Percentiles rank a stretch among this genome's conserved stretches.
Evolutionary conservation across 2,113 vertebrate species (phyloP).

Genomic region (Microcebus murinus): DNA sequence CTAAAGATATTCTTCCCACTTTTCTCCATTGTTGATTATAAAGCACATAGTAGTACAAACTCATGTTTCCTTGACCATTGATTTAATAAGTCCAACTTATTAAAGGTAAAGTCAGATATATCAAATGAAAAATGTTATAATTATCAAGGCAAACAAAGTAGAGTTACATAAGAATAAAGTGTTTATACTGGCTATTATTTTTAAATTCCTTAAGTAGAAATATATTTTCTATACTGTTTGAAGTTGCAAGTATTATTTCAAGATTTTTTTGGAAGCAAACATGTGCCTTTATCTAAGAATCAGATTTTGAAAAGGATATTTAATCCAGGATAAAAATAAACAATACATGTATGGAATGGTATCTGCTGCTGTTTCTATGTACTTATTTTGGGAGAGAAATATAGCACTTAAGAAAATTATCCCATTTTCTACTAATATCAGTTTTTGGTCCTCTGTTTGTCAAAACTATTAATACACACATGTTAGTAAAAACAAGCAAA

Average conservation of each 20-base stretch:
- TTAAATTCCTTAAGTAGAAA: not conserved
- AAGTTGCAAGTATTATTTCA: not conserved
- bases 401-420: constrained; percentile 48
- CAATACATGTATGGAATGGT: not conserved
- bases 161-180: not conserved
- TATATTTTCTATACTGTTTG: not conserved
- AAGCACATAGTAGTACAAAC: not conserved
- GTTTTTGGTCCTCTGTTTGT: constrained; percentile 33
- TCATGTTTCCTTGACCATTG: not conserved
- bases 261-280: constrained; percentile 41
- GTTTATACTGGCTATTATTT: not conserved
- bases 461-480: constrained; percentile 23
- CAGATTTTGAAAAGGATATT: not conserved
- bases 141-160: not conserved
- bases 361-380: constrained; percentile 7
- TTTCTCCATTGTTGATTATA: not conserved
- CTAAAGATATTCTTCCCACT: not conserved
- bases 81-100: not conserved
- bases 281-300: not conserved
- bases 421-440: not conserved
- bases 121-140: not conserved
- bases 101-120: not conserved
- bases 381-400: constrained; percentile 42
- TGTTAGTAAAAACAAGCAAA: constrained; percentile 52
- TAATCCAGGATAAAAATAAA: not conserved